Evolutionary conservation across 2,888 invertebrate species (phyloP).

Genomic region (Hymenopus coronatus): DNA sequence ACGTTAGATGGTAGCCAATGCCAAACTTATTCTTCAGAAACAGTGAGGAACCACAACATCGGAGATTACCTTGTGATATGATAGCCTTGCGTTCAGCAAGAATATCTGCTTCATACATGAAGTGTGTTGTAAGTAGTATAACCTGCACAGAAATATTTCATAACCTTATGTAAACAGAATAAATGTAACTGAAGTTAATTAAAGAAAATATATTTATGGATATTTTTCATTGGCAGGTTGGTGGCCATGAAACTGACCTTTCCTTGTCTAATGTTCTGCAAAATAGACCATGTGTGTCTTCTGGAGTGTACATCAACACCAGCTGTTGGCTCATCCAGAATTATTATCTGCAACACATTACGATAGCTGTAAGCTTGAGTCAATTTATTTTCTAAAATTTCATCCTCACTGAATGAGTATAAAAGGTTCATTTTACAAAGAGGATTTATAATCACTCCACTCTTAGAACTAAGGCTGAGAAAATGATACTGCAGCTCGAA

Average conservation of each 20-base stretch:
- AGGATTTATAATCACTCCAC: no score
- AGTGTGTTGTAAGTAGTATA: constrained; percentile 78
- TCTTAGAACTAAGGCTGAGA: no score
- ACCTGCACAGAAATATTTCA: constrained; percentile 38
- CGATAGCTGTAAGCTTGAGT: constrained; percentile 23
- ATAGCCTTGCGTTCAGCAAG: constrained; percentile 84
- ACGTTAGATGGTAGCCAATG: constrained; percentile 68
- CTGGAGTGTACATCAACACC: constrained; percentile 84
- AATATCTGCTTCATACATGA: constrained; percentile 88
- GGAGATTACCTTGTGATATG: constrained; percentile 76
- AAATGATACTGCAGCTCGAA: no score
- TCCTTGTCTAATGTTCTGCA: constrained; percentile 71
- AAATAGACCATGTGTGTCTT: constrained; percentile 75
- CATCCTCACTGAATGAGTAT: no score
- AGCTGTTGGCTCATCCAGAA: constrained; percentile 83
- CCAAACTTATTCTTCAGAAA: constrained; percentile 87
- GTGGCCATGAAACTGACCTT: constrained; percentile 49
- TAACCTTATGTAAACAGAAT: background rate
- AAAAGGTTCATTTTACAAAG: no score
- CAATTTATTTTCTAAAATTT: background rate
- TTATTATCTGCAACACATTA: constrained; percentile 61
- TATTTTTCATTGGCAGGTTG: no score
- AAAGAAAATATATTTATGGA: no score
- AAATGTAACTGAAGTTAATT: no score
- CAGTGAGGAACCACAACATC: constrained; percentile 80